phyloP scores from a whole-genome alignment of 2,797 vertebrate species.

The Oreochromis mossambicus region DNA sequence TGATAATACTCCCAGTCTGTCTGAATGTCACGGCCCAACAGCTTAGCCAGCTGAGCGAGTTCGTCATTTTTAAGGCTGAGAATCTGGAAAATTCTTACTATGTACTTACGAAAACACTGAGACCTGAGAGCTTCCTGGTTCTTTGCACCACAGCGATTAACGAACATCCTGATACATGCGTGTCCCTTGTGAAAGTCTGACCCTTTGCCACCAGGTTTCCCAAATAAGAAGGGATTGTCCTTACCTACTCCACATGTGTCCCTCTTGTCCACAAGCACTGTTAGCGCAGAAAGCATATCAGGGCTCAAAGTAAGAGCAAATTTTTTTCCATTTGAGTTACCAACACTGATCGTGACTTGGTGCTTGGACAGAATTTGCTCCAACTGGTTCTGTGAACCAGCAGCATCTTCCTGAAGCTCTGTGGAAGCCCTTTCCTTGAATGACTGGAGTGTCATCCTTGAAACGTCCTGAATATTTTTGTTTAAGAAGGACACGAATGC shows the following conservation, averaged over 20 bases:
- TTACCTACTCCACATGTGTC: not conserved
- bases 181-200: not conserved
- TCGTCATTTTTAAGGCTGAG: slow-evolving; percentile 31
- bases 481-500: slow-evolving; percentile 40
- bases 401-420: not conserved
- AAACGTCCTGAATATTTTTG: not conserved
- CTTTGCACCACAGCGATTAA: not conserved
- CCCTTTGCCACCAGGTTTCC: not conserved
- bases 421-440: slow-evolving; percentile 21
- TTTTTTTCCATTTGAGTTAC: not conserved
- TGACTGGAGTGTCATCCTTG: slow-evolving; percentile 14
- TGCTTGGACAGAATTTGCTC: slow-evolving; percentile 31
- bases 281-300: slow-evolving; percentile 16
- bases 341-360: not conserved
- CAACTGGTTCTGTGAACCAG: not conserved
- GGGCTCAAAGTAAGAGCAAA: slow-evolving; percentile 12
- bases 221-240: slow-evolving; percentile 49
- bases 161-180: not conserved
- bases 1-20: slow-evolving; percentile 41
- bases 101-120: slow-evolving; percentile 4
- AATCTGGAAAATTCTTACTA: slow-evolving; percentile 39
- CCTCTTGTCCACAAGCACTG: slow-evolving; percentile 36
- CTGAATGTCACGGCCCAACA: slow-evolving; percentile 17
- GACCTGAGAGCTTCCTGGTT: not conserved
- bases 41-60: slow-evolving; percentile 5